A percentile compares a stretch with the other conserved stretches of the same genome.
These are phyloP conservation scores for Eristalis pertinax DNA, from an alignment of 2,888 invertebrate genomes.

Conservation along the genomic window DNA sequence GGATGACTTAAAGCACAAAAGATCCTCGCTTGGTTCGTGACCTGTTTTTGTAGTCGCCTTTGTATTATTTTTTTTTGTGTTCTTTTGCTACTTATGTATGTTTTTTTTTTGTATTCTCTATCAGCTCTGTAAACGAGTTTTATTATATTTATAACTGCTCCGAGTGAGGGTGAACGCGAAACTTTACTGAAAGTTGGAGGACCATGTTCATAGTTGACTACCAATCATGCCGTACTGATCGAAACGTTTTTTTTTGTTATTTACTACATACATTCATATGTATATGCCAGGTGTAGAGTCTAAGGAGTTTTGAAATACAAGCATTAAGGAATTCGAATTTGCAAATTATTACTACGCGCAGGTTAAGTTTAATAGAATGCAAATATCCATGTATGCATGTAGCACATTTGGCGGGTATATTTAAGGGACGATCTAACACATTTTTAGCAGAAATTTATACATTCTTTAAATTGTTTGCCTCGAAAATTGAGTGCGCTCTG, in stretches of 20 bases:
- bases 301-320: too few species aligned
- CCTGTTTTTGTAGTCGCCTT: slow-evolving; percentile 47
- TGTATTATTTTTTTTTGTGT: not conserved
- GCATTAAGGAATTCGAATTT: too few species aligned
- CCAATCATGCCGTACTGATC: slow-evolving; percentile 33
- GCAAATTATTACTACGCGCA: too few species aligned
- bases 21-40: slow-evolving; percentile 69
- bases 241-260: not conserved
- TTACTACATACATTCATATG: too few species aligned
- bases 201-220: slow-evolving; percentile 40
- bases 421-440: too few species aligned
- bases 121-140: slow-evolving; percentile 55
- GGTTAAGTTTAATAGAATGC: too few species aligned
- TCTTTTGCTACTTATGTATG: slow-evolving; percentile 36
- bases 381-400: too few species aligned
- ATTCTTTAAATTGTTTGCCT: too few species aligned
- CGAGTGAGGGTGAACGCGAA: slow-evolving; percentile 53
- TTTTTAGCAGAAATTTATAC: too few species aligned
- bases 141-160: slow-evolving; percentile 39
- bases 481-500: too few species aligned
- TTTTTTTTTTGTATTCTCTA: slow-evolving; percentile 15
- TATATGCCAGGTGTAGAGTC: too few species aligned
- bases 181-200: slow-evolving; percentile 51
- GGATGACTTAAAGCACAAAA: slow-evolving; percentile 61
- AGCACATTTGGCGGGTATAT: too few species aligned